Evolutionary conservation across 2,888 invertebrate genomes (phyloP).

Genomic region (Tetramorium bicarinatum): DNA sequence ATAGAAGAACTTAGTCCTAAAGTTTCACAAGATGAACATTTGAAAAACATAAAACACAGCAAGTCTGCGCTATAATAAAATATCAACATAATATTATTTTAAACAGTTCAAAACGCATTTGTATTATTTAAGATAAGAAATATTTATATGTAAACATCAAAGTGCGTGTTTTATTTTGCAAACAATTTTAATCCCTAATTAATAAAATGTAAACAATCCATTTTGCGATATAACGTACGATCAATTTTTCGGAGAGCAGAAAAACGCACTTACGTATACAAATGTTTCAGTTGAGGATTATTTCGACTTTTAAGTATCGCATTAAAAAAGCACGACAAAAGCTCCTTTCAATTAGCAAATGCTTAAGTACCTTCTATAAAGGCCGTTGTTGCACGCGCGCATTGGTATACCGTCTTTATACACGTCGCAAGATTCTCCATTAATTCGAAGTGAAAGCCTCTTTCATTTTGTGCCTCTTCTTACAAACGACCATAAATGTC

Average conservation of each 20-base stretch:
- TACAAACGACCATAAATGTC: constrained; percentile 60
- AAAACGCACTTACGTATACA: background rate
- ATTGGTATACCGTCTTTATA: constrained; percentile 46
- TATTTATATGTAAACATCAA: background rate
- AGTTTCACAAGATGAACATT: background rate
- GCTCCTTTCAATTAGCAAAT: constrained; percentile 59
- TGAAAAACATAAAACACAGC: background rate
- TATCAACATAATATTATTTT: background rate
- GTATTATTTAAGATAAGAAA: background rate
- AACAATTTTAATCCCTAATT: background rate
- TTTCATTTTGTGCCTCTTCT: constrained; percentile 24
- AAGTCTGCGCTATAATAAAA: background rate
- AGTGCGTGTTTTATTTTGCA: background rate
- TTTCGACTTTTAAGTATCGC: constrained; percentile 35
- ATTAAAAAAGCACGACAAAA: constrained; percentile 29
- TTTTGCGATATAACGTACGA: background rate
- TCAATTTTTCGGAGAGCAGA: background rate
- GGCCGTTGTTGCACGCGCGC: constrained; percentile 3
- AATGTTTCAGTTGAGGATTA: constrained; percentile 13
- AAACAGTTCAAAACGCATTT: background rate
- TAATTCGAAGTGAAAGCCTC: constrained; percentile 62
- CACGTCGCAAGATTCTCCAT: constrained; percentile 60
- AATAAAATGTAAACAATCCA: constrained; percentile 3
- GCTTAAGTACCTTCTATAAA: constrained; percentile 48
- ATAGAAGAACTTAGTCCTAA: background rate